Base-by-base conservation (phyloP, 2,113 vertebrate genomes). In the Ammodytes dubius region DNA sequence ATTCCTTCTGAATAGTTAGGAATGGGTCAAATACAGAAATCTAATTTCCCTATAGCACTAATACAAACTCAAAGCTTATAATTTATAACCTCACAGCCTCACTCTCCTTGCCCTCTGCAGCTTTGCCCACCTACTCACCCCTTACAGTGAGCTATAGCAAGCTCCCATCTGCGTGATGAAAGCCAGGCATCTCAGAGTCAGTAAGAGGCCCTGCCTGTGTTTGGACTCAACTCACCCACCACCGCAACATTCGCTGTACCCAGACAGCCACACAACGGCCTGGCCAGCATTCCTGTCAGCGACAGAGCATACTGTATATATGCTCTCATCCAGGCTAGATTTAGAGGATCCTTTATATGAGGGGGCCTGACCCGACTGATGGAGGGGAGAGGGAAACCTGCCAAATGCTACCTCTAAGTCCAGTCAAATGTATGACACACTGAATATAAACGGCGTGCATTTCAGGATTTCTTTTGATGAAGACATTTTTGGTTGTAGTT, bases 171-270 rank as follows among this genome's bases (percentile, higher is more conserved):
- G 53, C 4, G n/a, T 93, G 90, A 94, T 82, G 83, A 90, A 92
- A 93, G 74, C 88, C 93, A 93, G 92, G 88, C 89, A 66, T 83
- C 79, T 78, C 65, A 49, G 52, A 71, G 77, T 57, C 80, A 79
- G 91, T 42, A 52, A 27, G 82, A 87, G 85, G 84, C 87, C 74
- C 85, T 73, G 87, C 49, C 77, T 87, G 88, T 90, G 90, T 94
- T 93, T 93, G 90, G 89, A 93, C 88, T 87, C 77, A 35, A 73
- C 73, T 86, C 85, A 85, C 63, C 88, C 82, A 66, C 77, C 88
- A 65, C 77, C 54, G 81, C 80, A 85, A 79, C 83, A 82, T 74
- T 87, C 77, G 12, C 79, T 75, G 69, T 19, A 69, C 79, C 77
- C 82, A 77, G 84, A 81, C 82, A 85, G 83, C 81, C 82, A 72